Evolutionary conservation across 2,888 invertebrate genomes (phyloP).

Genomic region (Pristionchus maxplancki): DNA sequence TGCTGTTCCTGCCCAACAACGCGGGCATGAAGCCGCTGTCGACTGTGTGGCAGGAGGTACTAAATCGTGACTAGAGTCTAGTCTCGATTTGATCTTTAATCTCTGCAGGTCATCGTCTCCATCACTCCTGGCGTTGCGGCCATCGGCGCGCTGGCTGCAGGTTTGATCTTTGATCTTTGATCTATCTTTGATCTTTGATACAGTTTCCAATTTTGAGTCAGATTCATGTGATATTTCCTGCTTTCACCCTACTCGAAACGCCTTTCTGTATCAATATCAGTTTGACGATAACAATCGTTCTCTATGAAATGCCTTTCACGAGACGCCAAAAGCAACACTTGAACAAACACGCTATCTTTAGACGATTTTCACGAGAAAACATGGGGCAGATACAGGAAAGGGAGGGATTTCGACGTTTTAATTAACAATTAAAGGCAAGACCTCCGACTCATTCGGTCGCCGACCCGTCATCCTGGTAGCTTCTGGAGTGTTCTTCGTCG

Average conservation of each 20-base stretch:
- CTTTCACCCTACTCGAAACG: neutral
- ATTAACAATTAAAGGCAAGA: no score
- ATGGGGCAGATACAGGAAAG: conserved; percentile 66
- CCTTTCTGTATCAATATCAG: neutral
- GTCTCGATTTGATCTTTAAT: neutral
- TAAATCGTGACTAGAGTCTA: neutral
- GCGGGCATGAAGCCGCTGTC: conserved; percentile 65
- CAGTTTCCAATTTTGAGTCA: neutral
- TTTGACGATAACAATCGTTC: neutral
- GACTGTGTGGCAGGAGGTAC: conserved; percentile 69
- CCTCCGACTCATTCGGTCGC: conserved; percentile 81
- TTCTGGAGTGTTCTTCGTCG: conserved; percentile 80
- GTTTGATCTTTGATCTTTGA: conserved; percentile 62
- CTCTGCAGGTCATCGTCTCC: conserved; percentile 64
- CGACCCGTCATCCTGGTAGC: conserved; percentile 80
- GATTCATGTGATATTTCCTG: neutral
- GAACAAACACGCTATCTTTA: neutral
- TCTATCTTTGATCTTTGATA: neutral
- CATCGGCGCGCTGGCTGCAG: conserved; percentile 73
- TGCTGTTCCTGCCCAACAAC: conserved; percentile 70
- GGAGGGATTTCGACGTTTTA: neutral
- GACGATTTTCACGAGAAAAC: neutral
- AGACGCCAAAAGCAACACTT: neutral
- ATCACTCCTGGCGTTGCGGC: conserved; percentile 71
- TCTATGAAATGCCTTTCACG: no score